Evolutionary conservation across 2,888 invertebrate genomes (phyloP).

Genomic region (Mesoligia furuncula): DNA sequence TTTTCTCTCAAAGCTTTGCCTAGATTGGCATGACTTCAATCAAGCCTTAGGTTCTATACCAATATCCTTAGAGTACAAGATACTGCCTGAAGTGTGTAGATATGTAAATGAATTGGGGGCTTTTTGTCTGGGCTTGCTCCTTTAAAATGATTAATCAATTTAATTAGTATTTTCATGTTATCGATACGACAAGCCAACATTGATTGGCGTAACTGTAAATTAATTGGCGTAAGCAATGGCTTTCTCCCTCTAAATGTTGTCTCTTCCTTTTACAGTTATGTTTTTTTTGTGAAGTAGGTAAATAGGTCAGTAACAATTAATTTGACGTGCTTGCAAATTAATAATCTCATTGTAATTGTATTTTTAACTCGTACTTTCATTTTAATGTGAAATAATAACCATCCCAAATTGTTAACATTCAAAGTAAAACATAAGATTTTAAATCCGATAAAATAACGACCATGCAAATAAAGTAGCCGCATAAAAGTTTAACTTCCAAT

Average conservation of each 20-base stretch:
- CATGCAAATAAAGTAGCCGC: neutral
- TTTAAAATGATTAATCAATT: neutral
- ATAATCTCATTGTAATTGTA: neutral
- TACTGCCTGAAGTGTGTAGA: neutral
- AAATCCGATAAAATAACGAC: neutral
- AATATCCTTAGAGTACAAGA: neutral
- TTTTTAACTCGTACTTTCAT: neutral
- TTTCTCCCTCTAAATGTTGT: neutral
- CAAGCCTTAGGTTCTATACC: neutral
- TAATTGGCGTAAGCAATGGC: neutral
- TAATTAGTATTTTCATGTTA: neutral
- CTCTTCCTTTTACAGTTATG: neutral
- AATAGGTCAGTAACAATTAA: too few relatives aligned
- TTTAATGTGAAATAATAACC: neutral
- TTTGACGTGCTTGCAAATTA: neutral
- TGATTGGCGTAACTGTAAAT: neutral
- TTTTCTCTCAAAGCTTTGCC: constrained; percentile 33
- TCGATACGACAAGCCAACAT: neutral
- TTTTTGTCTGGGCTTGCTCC: neutral
- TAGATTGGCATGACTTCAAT: constrained; percentile 13
- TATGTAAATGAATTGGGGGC: constrained; percentile 4
- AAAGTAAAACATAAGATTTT: too few relatives aligned
- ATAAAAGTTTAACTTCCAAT: neutral
- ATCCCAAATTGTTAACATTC: too few relatives aligned
- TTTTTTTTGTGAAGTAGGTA: neutral